Percentiles rank a stretch among this genome's conserved stretches.
Conservation (phyloP, 1,140 invertebrate species). For the Asbolus verrucosus region DNA sequence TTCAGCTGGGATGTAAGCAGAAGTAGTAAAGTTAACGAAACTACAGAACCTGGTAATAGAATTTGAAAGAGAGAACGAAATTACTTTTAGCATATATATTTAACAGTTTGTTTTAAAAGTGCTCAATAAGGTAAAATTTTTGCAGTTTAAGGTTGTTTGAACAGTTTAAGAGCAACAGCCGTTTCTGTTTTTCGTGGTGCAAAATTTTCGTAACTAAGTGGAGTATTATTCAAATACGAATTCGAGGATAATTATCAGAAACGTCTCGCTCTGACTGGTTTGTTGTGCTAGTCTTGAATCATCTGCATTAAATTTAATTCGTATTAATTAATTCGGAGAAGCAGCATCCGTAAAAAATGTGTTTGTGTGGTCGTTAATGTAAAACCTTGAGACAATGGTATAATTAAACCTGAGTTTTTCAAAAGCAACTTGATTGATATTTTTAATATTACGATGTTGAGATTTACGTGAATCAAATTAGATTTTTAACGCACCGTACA, state of each 20-base stretch:
- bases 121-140: too few species aligned
- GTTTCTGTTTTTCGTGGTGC: neutral
- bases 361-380: slow-evolving; percentile 37
- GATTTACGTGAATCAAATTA: slow-evolving; percentile 3
- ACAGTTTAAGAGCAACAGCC: too few species aligned
- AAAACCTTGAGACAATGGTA: slow-evolving; percentile 39
- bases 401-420: slow-evolving; percentile 26
- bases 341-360: slow-evolving; percentile 34
- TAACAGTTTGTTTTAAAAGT: too few species aligned
- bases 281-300: slow-evolving; percentile 8
- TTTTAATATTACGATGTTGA: slow-evolving; percentile 10
- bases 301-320: slow-evolving; percentile 34
- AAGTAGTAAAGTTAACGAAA: too few species aligned
- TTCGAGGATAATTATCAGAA: slow-evolving; percentile 33
- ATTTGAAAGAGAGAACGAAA: too few species aligned
- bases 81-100: too few species aligned
- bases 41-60: too few species aligned
- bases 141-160: too few species aligned
- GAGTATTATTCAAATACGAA: slow-evolving; percentile 12
- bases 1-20: too few species aligned
- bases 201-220: slow-evolving; percentile 9
- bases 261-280: slow-evolving; percentile 8
- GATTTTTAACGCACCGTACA: neutral
- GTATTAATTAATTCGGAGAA: slow-evolving; percentile 38
- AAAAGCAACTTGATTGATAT: slow-evolving; percentile 27